Percentiles rank a stretch among this genome's conserved stretches.
Evolutionary conservation across 2,888 invertebrate species (phyloP).

Genomic region (Pharmacophagus antenor): DNA sequence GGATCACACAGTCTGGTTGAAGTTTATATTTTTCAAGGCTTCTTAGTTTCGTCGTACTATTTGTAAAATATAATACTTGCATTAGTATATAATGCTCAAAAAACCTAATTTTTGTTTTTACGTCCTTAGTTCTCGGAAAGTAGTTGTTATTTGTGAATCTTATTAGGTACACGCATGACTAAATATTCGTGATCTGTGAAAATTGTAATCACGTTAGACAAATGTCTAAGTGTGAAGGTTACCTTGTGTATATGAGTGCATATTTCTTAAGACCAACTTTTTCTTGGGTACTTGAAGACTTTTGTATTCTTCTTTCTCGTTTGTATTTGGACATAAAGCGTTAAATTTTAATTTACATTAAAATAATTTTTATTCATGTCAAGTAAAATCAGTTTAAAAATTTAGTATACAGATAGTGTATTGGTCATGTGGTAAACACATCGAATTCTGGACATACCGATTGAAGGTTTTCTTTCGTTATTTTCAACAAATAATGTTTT

Average conservation of each 20-base stretch:
- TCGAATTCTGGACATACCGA: too few species aligned
- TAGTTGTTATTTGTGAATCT: constrained; percentile 47
- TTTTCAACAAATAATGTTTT: too few species aligned
- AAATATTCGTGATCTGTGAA: constrained; percentile 66
- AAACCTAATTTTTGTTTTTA: constrained; percentile 30
- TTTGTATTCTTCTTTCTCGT: neutral
- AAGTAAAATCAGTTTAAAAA: too few species aligned
- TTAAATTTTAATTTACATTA: neutral
- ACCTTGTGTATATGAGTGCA: constrained; percentile 53
- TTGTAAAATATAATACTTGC: too few species aligned
- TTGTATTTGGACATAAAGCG: neutral
- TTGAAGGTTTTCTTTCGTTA: too few species aligned
- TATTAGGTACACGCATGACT: constrained; percentile 40
- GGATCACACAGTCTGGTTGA: too few species aligned
- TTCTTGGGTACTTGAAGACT: neutral
- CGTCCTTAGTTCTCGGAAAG: constrained; percentile 57
- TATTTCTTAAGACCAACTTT: constrained; percentile 9
- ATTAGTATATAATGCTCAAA: neutral
- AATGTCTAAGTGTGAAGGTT: constrained; percentile 49
- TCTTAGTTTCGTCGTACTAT: too few species aligned
- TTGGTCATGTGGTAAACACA: too few species aligned
- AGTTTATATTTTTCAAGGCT: too few species aligned
- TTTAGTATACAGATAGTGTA: too few species aligned
- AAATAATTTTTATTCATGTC: too few species aligned
- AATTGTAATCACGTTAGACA: constrained; percentile 57